Evolutionary conservation across 2,888 invertebrate species (phyloP).

Genomic region (Brassicogethes aeneus): DNA sequence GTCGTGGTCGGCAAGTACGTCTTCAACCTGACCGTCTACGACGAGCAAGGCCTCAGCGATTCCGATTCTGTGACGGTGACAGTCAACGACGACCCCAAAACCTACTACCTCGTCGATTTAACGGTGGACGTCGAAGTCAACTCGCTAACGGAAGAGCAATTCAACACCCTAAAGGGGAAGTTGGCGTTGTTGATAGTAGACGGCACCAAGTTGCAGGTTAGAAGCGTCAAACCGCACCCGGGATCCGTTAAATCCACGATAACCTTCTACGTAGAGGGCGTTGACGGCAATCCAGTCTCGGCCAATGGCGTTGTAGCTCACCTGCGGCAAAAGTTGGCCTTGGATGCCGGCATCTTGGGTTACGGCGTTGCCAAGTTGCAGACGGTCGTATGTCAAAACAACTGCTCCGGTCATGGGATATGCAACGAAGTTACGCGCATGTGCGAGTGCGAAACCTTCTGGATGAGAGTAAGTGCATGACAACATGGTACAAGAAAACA

Average conservation of each 20-base stretch:
- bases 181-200: constrained; percentile 70
- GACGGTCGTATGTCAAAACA: constrained; percentile 81
- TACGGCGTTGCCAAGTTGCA: constrained; percentile 70
- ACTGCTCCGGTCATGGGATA: constrained; percentile 85
- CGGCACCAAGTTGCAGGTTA: constrained; percentile 51
- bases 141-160: constrained; percentile 58
- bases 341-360: constrained; percentile 60
- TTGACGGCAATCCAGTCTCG: constrained; percentile 39
- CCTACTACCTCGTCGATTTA: constrained; percentile 71
- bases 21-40: constrained; percentile 81
- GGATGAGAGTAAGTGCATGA: constrained; percentile 63
- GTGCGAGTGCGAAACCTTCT: constrained; percentile 90
- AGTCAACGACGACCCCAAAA: constrained; percentile 68
- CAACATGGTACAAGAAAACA: neutral
- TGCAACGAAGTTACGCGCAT: constrained; percentile 77
- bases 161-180: constrained; percentile 70
- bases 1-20: constrained; percentile 81
- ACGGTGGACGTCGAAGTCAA: constrained; percentile 68
- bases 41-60: constrained; percentile 78
- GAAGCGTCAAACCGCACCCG: constrained; percentile 43
- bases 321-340: constrained; percentile 57
- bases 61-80: constrained; percentile 77
- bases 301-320: constrained; percentile 58
- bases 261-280: constrained; percentile 40
- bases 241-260: constrained; percentile 44